phyloP scores from a whole-genome alignment of 2,888 invertebrate species.

The Drosophila cognata region DNA sequence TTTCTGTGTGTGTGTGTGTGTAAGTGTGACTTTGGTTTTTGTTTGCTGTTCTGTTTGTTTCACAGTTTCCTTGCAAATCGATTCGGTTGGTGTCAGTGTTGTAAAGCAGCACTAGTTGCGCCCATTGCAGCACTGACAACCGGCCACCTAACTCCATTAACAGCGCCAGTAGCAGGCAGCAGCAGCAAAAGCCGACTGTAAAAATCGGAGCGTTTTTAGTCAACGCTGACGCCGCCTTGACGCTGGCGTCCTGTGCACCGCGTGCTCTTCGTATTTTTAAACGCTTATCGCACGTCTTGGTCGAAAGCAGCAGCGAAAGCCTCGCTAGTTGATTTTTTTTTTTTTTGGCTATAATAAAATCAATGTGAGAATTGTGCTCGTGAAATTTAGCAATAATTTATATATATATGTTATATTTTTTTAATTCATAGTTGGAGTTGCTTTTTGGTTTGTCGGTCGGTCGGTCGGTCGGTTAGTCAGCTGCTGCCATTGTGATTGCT shows the following conservation, averaged over 20 bases:
- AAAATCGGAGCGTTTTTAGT: constrained; percentile 46
- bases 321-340: constrained; percentile 7
- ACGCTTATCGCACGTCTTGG: constrained; percentile 25
- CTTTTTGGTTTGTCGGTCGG: constrained; percentile 6
- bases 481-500: constrained; percentile 24
- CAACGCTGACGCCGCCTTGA: constrained; percentile 51
- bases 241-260: constrained; percentile 51
- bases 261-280: constrained; percentile 28
- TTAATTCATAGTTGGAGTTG: neutral
- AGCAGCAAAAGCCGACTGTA: constrained; percentile 27
- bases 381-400: constrained; percentile 12
- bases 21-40: constrained; percentile 8
- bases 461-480: constrained; percentile 26
- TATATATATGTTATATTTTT: neutral
- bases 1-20: constrained; percentile 6
- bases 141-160: constrained; percentile 15
- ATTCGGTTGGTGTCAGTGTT: constrained; percentile 51
- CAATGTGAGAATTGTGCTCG: constrained; percentile 26
- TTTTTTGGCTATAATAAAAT: neutral
- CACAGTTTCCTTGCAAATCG: constrained; percentile 48
- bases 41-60: constrained; percentile 12
- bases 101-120: constrained; percentile 64
- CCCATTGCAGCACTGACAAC: constrained; percentile 53
- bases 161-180: constrained; percentile 7
- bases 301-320: constrained; percentile 11